Evolutionary conservation across 1,140 invertebrate genomes (phyloP).

Genomic region (Aphelenchoides avenae): DNA sequence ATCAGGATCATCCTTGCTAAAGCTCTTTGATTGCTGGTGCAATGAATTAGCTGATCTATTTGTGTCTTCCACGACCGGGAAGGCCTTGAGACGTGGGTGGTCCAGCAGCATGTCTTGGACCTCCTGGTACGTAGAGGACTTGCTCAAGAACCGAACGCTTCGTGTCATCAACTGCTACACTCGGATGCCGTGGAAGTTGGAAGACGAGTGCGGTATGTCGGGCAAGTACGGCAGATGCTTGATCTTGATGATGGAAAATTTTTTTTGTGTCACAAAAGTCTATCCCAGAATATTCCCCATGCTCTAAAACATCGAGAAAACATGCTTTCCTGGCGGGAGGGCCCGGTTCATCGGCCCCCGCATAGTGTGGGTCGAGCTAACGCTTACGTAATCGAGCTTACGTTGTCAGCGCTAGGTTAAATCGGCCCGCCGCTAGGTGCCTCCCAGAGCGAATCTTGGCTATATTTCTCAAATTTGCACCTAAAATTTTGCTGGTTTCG

Average conservation of each 20-base stretch:
- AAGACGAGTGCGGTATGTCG: constrained; percentile 45
- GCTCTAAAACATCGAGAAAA: no score
- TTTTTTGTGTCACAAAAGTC: no score
- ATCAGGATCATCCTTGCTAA: constrained; percentile 38
- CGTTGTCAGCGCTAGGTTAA: no score
- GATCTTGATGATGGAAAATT: constrained; percentile 94
- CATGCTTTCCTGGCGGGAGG: no score
- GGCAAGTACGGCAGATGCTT: constrained; percentile 95
- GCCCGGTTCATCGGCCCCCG: no score
- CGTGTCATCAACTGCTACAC: constrained; percentile 53
- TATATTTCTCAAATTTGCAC: no score
- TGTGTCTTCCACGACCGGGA: constrained; percentile 51
- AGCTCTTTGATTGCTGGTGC: background rate
- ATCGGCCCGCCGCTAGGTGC: no score
- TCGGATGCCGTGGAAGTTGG: constrained; percentile 45
- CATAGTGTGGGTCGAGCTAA: no score
- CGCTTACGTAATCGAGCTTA: no score
- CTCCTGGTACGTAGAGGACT: constrained; percentile 47
- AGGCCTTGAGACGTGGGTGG: constrained; percentile 38
- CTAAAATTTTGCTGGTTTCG: no score
- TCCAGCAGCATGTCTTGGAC: constrained; percentile 37
- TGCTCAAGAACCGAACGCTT: constrained; percentile 27
- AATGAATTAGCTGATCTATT: background rate
- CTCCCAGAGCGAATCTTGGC: no score
- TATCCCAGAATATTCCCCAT: no score